Evolutionary conservation across 2,797 vertebrate genomes (phyloP), one percentile per base, ranked within the genome.

Genomic region (Denticeps clupeoides): DNA sequence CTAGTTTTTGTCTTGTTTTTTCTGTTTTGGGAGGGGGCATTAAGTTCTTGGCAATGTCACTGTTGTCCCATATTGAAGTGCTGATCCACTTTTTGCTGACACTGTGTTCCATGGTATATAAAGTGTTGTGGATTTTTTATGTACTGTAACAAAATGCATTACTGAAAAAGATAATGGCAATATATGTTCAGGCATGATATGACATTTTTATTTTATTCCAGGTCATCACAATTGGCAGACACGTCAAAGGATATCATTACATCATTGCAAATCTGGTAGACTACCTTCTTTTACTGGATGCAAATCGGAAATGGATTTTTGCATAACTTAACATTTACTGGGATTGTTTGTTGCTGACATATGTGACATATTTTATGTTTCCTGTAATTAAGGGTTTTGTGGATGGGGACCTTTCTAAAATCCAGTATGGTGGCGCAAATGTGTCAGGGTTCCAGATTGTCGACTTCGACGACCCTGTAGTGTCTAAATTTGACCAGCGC

Each of bases 391-490:
- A n/a, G 95, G 95, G 95, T 47, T 99, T 99, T 70, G 85, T 92
- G 40, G 95, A 99, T 60, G 93, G 93, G 53, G 95, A 99, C 63
- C 70, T 99, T 41, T 86, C 93, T 59, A 99, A 99, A 82, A 97
- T 99, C 75, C 95, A 99, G 56, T 99, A 98, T 56, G 95, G 95
- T 37, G 95, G 95, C 45, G 94, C 95, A 50, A 99, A 99, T 1
- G 94, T 99, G 45, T 99, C 95, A 13, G 95, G 95, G 64, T 99
- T 99, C 80, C 95, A 99, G 74, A 99, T 99, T 19, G 95, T 99
- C 40, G 95, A 99, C 65, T 99, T 97, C 45, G 94, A 99, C 12
- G 91, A 99, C 69, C 88, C 93, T 26, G 54, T 92, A 64, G 95
- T 98, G 40, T 87, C 92, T 56, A 97, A 98, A 72, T 99, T 99